Evolutionary conservation across 2,888 invertebrate genomes (phyloP), one percentile per base, ranked within the genome.

Genomic region (Drosophila seclusa): DNA sequence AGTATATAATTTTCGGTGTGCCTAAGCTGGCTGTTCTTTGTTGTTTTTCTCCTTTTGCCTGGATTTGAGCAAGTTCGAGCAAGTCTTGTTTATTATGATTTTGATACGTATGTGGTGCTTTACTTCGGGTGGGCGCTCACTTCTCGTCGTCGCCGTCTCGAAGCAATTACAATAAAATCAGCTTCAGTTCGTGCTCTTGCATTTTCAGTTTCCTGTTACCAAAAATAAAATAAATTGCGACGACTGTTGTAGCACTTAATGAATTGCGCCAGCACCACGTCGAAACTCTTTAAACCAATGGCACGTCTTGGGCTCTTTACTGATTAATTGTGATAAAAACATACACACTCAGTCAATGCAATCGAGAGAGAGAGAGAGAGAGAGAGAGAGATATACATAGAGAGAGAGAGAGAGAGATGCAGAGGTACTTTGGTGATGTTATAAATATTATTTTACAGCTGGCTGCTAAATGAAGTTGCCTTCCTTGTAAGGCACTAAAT

Each of bases 141-240:
- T 59, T 65, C 61, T 24, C 24, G 45, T 48, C 55, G 49, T 36
- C 50, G 49, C 42, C 64, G 40, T 75, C 69, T 65, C 49, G 50
- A 50, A 65, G 77, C 81, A 82, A 80, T 83, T 80, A 82, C 83
- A 83, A 82, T 82, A 82, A 81, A 83, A 83, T 69, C 81, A 69
- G 65, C 65, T 54, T 73, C 72, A 74, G 80, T 72, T 80, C 77
- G 77, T 69, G 76, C 76, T 75, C 76, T 70, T 82, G 79, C 80
- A 80, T 72, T 75, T 80, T 67, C 73, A 67, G 81, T 81, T 81
- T 82, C 81, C 81, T 82, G 83, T 82, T 82, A 77, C 83, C 81
- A 72, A 81, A 81, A 82, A 82, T 83, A 82, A 76, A 80, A 82
- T 79, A 80, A 78, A 82, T 78, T 78, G 68, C 79, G 75, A 69